Evolutionary conservation across 2,113 vertebrate species (phyloP), one percentile per base, ranked within the genome.

Genomic region (Brachypodius melanocephalos): DNA sequence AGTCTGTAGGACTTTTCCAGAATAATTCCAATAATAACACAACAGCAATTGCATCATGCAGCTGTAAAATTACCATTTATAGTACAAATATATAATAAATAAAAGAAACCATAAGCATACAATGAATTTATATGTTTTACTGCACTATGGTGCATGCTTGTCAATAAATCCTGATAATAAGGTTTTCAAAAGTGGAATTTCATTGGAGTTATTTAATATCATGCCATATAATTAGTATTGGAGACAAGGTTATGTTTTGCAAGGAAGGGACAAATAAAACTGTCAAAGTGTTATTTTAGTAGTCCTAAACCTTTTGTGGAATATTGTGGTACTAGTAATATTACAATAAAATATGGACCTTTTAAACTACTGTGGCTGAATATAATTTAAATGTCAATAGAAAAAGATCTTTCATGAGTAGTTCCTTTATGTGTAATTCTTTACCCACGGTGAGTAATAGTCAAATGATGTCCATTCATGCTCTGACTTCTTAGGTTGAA

Each of bases 151-250:
- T 65, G 46, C 32, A 52, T 40, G 57, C 5, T 77, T 14, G 9
- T 67, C 76, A 91, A 91, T 96, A 97, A 95, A 95, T 94, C 68
- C 66, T 55, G 38, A 67, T 93, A 96, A 96, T 96, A 80, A 91
- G 93, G 63, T 91, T 95, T 97, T 96, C 86, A 96, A 85, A 92
- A 87, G 89, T 59, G 61, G 71, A 90, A 85, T 95, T 89, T 85
- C 78, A 86, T 91, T 94, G 66, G 87, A 84, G 85, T 90, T 88
- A 91, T 92, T 97, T 94, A 89, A 85, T 75, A 93, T 78, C 61
- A 71, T 86, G 67, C 72, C 7, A 32, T 81, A 91, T 90, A 94
- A 95, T 91, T 94, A 86, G 71, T 80, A 34, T 59, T 92, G 93
- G 75, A 92, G 62, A 22, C 61, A 85, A 89, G 46, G 52, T 68